Evolutionary conservation across 2,888 invertebrate species (phyloP), one percentile per base, ranked within the genome.

Genomic region (Pteria penguin): DNA sequence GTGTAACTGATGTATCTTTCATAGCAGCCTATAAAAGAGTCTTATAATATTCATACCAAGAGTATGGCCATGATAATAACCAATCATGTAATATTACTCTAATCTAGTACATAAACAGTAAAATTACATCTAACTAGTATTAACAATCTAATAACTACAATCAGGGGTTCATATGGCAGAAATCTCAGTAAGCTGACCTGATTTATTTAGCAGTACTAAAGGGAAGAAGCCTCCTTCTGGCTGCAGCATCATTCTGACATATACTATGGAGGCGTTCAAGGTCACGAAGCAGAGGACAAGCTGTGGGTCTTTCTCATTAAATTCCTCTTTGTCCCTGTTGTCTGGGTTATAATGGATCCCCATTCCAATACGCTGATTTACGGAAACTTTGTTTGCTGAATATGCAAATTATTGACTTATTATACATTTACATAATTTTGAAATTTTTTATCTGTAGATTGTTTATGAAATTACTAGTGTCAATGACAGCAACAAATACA

Each of bases 191-290:
- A n/a, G n/a, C 70, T 72, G 82, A 90, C 90, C 88, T 66, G 84
- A 80, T 63, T 84, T 82, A 29, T 86, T 82, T 11, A 91, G 82
- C 4, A 88, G 65, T 33, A 89, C 82, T 5, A 89, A 66, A 4
- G 91, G 91, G 70, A 83, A 90, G 80, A 87, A 89, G 26, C 91
- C 91, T 3, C 91, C 91, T 52, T 86, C 82, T 11, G 91, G 91
- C 75, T 91, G 90, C 63, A 91, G 72, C 83, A 90, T 88, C 82
- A 90, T 84, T 31, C 87, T 77, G 32, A 83, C 85, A 75, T 86
- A 85, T 32, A 85, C 84, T 69, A 90, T 85, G 26, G 81, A 72
- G 62, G 84, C 82, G 76, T 90, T 83, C 33, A 88, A 73, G 22
- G 89, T 87, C 2, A 90, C 87, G 80, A 88, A 90, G 80, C 89